These are phyloP conservation scores for Pristionchus arcanus DNA, from an alignment of 2,888 invertebrate species.

Conservation along the genomic window DNA sequence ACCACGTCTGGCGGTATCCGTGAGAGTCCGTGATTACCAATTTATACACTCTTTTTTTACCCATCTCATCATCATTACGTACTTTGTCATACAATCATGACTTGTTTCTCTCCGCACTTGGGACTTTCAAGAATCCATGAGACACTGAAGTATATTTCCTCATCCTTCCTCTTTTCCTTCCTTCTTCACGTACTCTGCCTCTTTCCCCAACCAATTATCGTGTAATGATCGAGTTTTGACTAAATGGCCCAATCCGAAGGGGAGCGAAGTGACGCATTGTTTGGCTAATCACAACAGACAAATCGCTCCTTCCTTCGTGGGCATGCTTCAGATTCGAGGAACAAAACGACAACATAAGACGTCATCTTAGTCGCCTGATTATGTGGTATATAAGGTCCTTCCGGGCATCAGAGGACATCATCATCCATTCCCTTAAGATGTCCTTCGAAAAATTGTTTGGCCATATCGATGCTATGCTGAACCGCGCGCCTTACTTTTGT, in stretches of 20 bases:
- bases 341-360: not conserved
- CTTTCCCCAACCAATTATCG: not conserved
- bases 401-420: not conserved
- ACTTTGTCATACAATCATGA: no score
- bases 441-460: no score
- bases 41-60: no score
- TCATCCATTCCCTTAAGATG: not conserved
- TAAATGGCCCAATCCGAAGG: conserved; percentile 22
- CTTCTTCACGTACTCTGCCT: not conserved
- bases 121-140: no score
- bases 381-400: not conserved
- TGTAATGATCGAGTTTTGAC: conserved; percentile 28
- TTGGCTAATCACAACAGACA: conserved; percentile 42
- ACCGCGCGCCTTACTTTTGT: no score
- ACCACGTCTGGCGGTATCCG: no score
- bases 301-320: not conserved
- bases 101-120: no score
- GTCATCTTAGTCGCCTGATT: not conserved
- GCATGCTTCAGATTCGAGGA: conserved; percentile 3
- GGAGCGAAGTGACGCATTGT: conserved; percentile 18
- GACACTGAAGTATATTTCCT: not conserved
- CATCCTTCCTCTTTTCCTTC: not conserved
- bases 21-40: no score
- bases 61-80: no score
- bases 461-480: no score